Evolutionary conservation across 1,140 invertebrate genomes (phyloP), one percentile per base, ranked within the genome.

Genomic region (Copidosoma floridanum): DNA sequence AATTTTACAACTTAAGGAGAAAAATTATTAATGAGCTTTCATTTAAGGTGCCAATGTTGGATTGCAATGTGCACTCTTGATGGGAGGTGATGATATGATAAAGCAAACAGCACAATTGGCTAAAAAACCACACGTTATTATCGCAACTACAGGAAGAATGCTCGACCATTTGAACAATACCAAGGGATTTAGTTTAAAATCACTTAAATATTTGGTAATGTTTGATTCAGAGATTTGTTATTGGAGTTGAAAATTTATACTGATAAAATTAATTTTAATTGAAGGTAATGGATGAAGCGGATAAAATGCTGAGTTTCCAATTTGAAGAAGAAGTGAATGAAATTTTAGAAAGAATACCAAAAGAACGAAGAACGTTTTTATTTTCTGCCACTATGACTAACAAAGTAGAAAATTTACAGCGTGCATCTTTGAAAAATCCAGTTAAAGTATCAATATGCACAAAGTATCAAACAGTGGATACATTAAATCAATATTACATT

Each of bases 361-460:
- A 88, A 38, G 93, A 98, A 69, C 84, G 95, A 20, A 82, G 86
- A 54, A 98, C 95, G 0, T 91, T 91, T 65, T 75, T 98, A 23
- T 99, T 97, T 81, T 97, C 95, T 2, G 96, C 96, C 2, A 99
- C 96, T 18, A 99, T 98, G 96, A 99, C 95, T 0, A 96, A 97
- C 74, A 98, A 99, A 82, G 95, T 98, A 1, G 88, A 94, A 65
- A 99, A 99, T 79, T 78, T 99, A 20, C 96, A 99, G 76, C 81
- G 97, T 52, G 97, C 97, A 1, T 98, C 93, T 7, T 81, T 99
- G 1, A 86, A 88, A 65, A 88, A 94, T 78, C 96, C 97, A 8
- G 92, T 97, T 0, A 94, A 93, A 80, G 91, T 99, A 10, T 95
- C 99, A 78, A 93, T 98, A 1, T 95, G 93, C 0, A 95, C 89